Conservation (phyloP, 2,888 invertebrate genomes). For the Norana najaformis region DNA sequence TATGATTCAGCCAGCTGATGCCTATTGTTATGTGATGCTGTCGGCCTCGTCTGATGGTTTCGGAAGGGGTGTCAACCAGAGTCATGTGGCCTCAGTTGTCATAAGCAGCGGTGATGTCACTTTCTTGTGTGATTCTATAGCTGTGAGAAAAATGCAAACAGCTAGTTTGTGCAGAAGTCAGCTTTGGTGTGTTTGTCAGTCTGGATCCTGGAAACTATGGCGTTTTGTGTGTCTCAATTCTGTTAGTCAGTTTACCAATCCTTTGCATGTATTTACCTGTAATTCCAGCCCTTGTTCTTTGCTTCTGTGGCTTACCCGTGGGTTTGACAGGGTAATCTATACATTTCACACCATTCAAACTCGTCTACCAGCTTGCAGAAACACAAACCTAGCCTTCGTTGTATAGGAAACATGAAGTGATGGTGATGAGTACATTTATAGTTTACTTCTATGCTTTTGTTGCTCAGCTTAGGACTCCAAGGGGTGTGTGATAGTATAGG, state of each 20-base stretch:
- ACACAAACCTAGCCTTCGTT: background rate
- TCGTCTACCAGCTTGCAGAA: background rate
- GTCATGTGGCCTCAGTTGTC: background rate
- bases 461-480: no score
- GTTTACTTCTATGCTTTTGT: no score
- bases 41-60: background rate
- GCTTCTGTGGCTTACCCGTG: background rate
- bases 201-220: background rate
- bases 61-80: background rate
- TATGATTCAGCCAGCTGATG: slow-evolving; percentile 2
- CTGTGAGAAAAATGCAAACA: background rate
- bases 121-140: background rate
- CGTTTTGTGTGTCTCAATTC: background rate
- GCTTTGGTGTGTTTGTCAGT: background rate
- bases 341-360: background rate
- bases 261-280: background rate
- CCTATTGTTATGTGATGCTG: background rate
- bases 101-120: background rate
- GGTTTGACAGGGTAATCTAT: background rate
- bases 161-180: background rate
- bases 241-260: background rate
- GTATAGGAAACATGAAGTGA: background rate
- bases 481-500: no score
- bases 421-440: no score
- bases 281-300: background rate